Evolutionary conservation across 2,113 vertebrate species (phyloP).

Genomic region (Cephalopholis sonnerati): DNA sequence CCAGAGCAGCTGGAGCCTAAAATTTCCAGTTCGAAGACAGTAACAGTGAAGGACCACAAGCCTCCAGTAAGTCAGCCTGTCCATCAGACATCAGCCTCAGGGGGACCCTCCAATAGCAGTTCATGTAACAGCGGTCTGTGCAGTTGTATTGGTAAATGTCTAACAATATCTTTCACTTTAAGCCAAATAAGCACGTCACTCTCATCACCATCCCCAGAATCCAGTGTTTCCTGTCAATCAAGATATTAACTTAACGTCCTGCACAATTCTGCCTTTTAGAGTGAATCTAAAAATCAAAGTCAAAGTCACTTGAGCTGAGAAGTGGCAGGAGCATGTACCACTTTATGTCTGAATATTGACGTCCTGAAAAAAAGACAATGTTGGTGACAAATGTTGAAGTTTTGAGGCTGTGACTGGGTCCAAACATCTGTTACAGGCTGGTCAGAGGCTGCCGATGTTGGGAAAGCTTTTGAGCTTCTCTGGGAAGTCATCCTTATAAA

Average conservation of each 20-base stretch:
- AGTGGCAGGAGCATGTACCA: background rate
- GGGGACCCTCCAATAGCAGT: background rate
- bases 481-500: conserved; percentile 99
- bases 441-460: conserved; percentile 97
- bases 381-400: conserved; percentile 8
- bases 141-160: background rate
- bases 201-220: background rate
- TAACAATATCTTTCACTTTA: background rate
- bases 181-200: background rate
- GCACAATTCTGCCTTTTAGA: background rate
- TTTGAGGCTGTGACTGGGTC: conserved; percentile 20
- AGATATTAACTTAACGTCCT: background rate
- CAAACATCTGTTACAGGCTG: background rate
- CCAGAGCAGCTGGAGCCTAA: conserved; percentile 54
- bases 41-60: conserved; percentile 30
- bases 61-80: conserved; percentile 18
- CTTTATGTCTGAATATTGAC: conserved; percentile 14
- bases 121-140: conserved; percentile 18
- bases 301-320: conserved; percentile 15
- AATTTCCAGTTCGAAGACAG: conserved; percentile 40
- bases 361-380: conserved; percentile 12
- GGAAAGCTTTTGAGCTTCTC: conserved; percentile 99
- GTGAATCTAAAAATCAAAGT: background rate
- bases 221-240: background rate
- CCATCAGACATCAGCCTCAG: conserved; percentile 6